Evolutionary conservation across 2,113 vertebrate genomes (phyloP), one percentile per base, ranked within the genome.

Genomic region (Calypte anna): DNA sequence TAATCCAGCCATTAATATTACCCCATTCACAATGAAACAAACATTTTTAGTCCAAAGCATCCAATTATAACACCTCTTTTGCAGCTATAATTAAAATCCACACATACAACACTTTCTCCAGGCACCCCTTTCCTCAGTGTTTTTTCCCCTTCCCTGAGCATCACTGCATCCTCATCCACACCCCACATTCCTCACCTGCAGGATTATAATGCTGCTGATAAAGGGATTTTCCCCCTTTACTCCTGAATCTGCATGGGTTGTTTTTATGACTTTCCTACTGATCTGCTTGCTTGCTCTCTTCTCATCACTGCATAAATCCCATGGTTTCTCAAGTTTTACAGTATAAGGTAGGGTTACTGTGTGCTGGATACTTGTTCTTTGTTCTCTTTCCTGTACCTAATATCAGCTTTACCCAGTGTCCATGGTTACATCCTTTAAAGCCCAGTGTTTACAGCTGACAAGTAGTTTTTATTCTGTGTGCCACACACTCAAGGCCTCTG

Each of bases 121-220:
- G 8, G 36, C 38, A 14, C 16, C 9, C 5, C 18, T 44, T 69
- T 77, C 20, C 27, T 33, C 86, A 38, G 40, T 48, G 53, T 22
- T 20, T 7, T 19, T 20, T 8, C 9, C 5, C 23, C 9, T 9
- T 58, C 64, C 10, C 14, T 40, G 8, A 14, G 12, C 1, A 25
- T 13, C 14, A 1, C 20, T 30, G 38, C 28, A 22, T 7, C 6
- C 0, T 4, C 50, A 14, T 1, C 44, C 61, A 8, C 27, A 46
- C 19, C 40, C 57, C 58, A 13, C 50, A 17, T 19, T 9, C 48
- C 58, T 67, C 63, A 25, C n/a, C 11, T 24, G 23, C 1, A 67
- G n/a, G 27, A 25, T 58, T 73, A 33, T 11, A 25, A 38, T 0
- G 0, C 6, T 0, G 0, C 6, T 58, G 30, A 10, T 25, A 27